phyloP scores from a whole-genome alignment of 2,888 invertebrate species.

The Hemistola chrysoprasaria region DNA sequence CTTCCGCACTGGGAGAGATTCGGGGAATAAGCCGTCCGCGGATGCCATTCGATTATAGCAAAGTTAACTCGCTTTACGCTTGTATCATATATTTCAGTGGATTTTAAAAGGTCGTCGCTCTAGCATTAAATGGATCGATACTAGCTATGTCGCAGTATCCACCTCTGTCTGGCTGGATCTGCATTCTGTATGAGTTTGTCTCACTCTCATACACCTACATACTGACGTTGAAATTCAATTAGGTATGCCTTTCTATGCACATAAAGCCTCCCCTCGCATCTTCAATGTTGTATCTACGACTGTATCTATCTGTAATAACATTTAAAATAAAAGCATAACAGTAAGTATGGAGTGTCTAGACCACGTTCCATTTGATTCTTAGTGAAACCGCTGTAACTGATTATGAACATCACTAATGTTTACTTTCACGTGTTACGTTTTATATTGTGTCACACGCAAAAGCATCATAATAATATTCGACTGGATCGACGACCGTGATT shows the following conservation, averaged over 20 bases:
- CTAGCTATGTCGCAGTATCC: conserved; percentile 13
- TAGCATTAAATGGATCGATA: conserved; percentile 21
- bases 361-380: too few species aligned
- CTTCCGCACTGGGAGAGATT: too few species aligned
- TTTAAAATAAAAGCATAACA: too few species aligned
- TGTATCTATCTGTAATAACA: too few species aligned
- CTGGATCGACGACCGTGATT: conserved; percentile 37
- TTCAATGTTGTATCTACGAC: too few species aligned
- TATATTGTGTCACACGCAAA: conserved; percentile 43
- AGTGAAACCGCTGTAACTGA: conserved; percentile 3
- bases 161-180: conserved; percentile 11
- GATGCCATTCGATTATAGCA: too few species aligned
- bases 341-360: too few species aligned
- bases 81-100: neutral
- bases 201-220: conserved; percentile 8
- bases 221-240: conserved; percentile 21
- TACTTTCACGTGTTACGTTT: conserved; percentile 33
- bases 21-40: too few species aligned
- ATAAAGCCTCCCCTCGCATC: neutral
- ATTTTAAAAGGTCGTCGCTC: conserved; percentile 12
- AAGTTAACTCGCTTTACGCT: too few species aligned
- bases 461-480: conserved; percentile 41
- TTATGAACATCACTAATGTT: conserved; percentile 35
- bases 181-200: conserved; percentile 8
- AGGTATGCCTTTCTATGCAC: conserved; percentile 8